Evolutionary conservation across 2,797 vertebrate genomes (phyloP).

Genomic region (Peromyscus attwateri): DNA sequence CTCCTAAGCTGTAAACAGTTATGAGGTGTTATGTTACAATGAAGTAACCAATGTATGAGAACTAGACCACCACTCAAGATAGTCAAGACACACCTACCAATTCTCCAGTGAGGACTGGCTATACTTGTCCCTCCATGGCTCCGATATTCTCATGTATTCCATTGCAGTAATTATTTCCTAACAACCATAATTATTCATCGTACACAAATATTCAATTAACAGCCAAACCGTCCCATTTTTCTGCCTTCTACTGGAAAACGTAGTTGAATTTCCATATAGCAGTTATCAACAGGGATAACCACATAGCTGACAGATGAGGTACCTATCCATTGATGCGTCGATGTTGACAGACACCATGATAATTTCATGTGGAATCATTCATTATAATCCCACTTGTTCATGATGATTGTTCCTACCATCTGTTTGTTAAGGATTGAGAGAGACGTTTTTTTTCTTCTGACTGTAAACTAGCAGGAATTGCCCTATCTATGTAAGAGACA

Average conservation of each 20-base stretch:
- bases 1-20: neutral
- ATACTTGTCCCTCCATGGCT: neutral
- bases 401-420: slow-evolving; percentile 57
- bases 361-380: slow-evolving; percentile 45
- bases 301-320: neutral
- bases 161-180: neutral
- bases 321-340: neutral
- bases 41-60: neutral
- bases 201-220: slow-evolving; percentile 44
- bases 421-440: slow-evolving; percentile 23
- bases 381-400: slow-evolving; percentile 27
- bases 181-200: neutral
- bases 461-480: neutral
- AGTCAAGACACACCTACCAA: neutral
- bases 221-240: neutral
- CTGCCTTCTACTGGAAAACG: neutral
- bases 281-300: neutral
- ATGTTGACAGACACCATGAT: neutral
- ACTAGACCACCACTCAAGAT: neutral
- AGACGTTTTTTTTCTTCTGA: slow-evolving; percentile 30
- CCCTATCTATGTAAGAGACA: neutral
- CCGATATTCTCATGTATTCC: neutral
- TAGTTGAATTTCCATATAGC: neutral
- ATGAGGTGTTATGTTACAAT: neutral
- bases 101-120: neutral